Conservation (phyloP, 1,140 invertebrate genomes). For the Diuraphis noxia region DNA sequence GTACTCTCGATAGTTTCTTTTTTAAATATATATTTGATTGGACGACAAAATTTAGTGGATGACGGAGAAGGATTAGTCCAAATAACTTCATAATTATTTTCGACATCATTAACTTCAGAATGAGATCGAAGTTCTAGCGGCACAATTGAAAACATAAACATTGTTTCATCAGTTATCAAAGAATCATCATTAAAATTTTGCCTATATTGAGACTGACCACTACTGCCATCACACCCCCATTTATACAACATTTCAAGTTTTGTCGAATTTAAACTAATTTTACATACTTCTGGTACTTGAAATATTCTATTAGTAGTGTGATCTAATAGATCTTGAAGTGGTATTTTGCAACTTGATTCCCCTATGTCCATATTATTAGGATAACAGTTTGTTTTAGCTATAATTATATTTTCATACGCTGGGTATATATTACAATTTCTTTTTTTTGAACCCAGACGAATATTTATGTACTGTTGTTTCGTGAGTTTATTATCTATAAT, state of each 20-base stretch:
- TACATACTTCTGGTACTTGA: not conserved
- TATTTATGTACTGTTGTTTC: not conserved
- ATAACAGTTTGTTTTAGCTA: not conserved
- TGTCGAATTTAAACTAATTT: no score
- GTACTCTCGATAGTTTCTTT: conserved; percentile 9
- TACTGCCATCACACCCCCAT: no score
- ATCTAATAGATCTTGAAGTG: not conserved
- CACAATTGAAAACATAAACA: not conserved
- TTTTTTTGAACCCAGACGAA: not conserved
- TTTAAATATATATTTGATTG: conserved; percentile 12
- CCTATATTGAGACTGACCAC: conserved; percentile 6
- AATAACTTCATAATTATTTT: no score
- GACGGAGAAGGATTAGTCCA: not conserved
- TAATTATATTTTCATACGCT: not conserved
- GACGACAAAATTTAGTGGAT: not conserved
- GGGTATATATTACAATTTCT: not conserved
- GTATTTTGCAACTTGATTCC: not conserved
- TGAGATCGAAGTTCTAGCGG: not conserved
- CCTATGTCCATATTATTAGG: not conserved
- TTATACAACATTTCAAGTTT: conserved; percentile 11
- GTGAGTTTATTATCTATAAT: not conserved
- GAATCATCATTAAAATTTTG: not conserved
- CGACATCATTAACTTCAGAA: not conserved
- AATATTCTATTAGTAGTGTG: conserved; percentile 3
- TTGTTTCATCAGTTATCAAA: not conserved